Evolutionary conservation across 2,797 vertebrate genomes (phyloP).

Genomic region (Rhynchotus rufescens): DNA sequence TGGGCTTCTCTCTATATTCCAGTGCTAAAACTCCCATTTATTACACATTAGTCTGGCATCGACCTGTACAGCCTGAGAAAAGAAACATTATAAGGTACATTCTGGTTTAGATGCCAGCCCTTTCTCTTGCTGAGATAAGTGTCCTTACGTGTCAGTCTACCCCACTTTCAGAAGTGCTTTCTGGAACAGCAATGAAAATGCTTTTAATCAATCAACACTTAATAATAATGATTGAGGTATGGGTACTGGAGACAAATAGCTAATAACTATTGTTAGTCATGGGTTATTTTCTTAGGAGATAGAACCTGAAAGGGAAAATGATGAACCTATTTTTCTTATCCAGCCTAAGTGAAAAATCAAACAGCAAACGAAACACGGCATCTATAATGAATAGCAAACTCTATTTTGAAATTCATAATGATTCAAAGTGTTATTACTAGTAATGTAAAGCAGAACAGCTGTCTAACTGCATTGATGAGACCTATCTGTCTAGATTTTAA

Average conservation of each 20-base stretch:
- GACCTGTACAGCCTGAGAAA: not conserved
- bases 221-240: not conserved
- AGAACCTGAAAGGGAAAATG: constrained; percentile 44
- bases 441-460: constrained; percentile 40
- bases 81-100: not conserved
- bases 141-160: not conserved
- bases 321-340: constrained; percentile 44
- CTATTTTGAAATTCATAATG: constrained; percentile 43
- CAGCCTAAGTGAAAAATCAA: constrained; percentile 57
- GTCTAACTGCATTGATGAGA: constrained; percentile 20
- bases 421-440: constrained; percentile 38
- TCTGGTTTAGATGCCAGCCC: not conserved
- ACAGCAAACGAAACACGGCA: constrained; percentile 19
- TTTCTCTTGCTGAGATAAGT: not conserved
- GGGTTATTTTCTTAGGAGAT: constrained; percentile 42
- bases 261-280: constrained; percentile 45
- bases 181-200: not conserved
- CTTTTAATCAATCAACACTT: constrained; percentile 41
- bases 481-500: constrained; percentile 45
- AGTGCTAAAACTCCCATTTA: not conserved
- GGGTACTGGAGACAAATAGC: not conserved
- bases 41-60: not conserved
- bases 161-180: not conserved
- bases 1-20: not conserved
- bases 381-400: constrained; percentile 46